phyloP scores from a whole-genome alignment of 1,140 invertebrate species.

The Papilio xuthus region DNA sequence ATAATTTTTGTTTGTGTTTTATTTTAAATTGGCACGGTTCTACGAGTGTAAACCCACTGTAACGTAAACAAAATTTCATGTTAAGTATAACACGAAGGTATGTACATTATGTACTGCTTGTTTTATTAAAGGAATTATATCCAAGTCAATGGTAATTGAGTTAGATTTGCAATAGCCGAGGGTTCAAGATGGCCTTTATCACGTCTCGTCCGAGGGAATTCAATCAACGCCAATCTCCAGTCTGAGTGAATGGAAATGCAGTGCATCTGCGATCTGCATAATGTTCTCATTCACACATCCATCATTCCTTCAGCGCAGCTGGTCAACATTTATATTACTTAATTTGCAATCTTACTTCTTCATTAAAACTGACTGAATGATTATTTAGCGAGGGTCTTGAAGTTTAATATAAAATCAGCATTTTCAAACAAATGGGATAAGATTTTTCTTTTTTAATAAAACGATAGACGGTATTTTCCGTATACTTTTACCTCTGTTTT shows the following conservation, averaged over 20 bases:
- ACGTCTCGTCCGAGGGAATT: not conserved
- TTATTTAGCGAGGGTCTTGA: not conserved
- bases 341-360: not conserved
- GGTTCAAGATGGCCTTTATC: not conserved
- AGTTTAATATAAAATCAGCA: not conserved
- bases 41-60: too few species aligned
- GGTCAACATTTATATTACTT: not conserved
- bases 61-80: too few species aligned
- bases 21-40: too few species aligned
- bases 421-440: not conserved
- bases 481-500: too few species aligned
- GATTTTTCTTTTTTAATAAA: too few species aligned
- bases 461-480: too few species aligned
- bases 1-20: too few species aligned
- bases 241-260: slow-evolving; percentile 11
- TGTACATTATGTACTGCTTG: too few species aligned
- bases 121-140: not conserved
- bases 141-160: not conserved
- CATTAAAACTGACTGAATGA: not conserved
- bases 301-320: not conserved
- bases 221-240: slow-evolving; percentile 20
- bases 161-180: not conserved
- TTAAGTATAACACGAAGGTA: too few species aligned
- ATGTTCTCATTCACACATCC: slow-evolving; percentile 4
- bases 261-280: not conserved